A percentile compares a stretch with the other conserved stretches of the same genome.
These are phyloP conservation scores for Grallaria varia DNA, from an alignment of 2,113 vertebrate species.

Conservation along the genomic window DNA sequence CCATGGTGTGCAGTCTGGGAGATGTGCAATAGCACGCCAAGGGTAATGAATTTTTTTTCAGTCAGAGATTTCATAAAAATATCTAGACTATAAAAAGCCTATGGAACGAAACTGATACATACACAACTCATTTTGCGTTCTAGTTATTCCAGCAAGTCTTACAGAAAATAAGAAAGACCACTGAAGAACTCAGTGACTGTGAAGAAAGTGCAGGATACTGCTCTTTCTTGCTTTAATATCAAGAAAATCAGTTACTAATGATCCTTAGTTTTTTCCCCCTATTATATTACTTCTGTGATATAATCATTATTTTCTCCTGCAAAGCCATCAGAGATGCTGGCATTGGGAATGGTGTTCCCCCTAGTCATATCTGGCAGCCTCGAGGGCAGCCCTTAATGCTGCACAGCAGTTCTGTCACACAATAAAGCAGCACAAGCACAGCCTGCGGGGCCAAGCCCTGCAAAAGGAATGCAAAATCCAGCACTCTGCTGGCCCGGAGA, in stretches of 20 bases:
- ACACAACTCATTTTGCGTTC: background rate
- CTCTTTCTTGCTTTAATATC: background rate
- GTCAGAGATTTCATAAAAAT: background rate
- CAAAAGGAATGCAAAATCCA: background rate
- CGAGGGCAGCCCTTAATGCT: background rate
- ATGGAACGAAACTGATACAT: background rate
- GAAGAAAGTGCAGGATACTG: background rate
- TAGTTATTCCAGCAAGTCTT: background rate
- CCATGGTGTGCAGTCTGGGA: background rate
- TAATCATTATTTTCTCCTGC: background rate
- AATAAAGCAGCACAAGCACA: background rate
- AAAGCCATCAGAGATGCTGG: background rate
- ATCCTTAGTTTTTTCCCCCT: background rate
- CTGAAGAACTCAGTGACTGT: background rate
- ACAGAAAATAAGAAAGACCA: background rate
- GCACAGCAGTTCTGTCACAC: background rate
- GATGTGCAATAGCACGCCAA: background rate
- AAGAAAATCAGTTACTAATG: background rate
- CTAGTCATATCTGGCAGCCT: background rate
- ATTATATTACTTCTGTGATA: background rate
- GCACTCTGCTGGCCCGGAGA: constrained; percentile 6
- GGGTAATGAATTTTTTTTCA: background rate
- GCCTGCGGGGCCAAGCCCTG: background rate
- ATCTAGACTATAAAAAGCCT: background rate
- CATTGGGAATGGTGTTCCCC: background rate